phyloP scores from a whole-genome alignment of 2,113 vertebrate species.

The Silurus asotus region DNA sequence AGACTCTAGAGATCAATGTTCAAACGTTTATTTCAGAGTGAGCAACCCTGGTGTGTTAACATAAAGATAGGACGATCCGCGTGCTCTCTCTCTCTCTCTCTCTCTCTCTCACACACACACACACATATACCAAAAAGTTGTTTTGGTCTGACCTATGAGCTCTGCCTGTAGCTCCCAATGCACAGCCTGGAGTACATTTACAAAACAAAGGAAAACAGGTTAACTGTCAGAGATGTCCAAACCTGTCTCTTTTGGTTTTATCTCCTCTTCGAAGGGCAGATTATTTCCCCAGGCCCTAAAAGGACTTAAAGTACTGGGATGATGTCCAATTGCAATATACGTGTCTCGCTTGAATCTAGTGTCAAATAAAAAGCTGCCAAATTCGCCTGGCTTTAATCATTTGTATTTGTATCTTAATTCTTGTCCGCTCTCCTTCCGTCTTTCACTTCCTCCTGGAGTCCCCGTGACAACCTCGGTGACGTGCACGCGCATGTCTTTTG shows the following conservation, averaged over 20 bases:
- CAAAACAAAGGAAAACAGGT: neutral
- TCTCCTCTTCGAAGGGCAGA: slow-evolving; percentile 11
- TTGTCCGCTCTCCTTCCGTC: slow-evolving; percentile 53
- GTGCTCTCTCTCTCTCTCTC: neutral
- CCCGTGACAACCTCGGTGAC: slow-evolving; percentile 12
- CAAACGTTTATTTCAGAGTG: neutral
- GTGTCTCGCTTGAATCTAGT: neutral
- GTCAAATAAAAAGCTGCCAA: neutral
- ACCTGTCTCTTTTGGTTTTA: slow-evolving; percentile 29
- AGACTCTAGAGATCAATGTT: neutral
- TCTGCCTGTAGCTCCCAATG: neutral
- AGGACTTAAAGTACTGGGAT: neutral
- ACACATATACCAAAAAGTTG: neutral
- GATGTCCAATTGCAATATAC: neutral
- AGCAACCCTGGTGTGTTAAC: neutral
- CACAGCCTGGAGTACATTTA: neutral
- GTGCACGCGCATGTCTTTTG: slow-evolving; percentile 18
- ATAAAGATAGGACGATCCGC: neutral
- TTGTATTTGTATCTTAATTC: slow-evolving; percentile 6
- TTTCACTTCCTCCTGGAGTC: slow-evolving; percentile 32
- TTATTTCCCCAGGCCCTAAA: neutral
- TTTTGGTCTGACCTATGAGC: neutral
- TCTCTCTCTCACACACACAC: too few relatives aligned
- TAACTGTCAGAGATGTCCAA: neutral
- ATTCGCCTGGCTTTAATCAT: neutral